These are phyloP conservation scores for Poeciliopsis presidionis DNA, from an alignment of 2,797 vertebrate species.

Conservation along the genomic window DNA sequence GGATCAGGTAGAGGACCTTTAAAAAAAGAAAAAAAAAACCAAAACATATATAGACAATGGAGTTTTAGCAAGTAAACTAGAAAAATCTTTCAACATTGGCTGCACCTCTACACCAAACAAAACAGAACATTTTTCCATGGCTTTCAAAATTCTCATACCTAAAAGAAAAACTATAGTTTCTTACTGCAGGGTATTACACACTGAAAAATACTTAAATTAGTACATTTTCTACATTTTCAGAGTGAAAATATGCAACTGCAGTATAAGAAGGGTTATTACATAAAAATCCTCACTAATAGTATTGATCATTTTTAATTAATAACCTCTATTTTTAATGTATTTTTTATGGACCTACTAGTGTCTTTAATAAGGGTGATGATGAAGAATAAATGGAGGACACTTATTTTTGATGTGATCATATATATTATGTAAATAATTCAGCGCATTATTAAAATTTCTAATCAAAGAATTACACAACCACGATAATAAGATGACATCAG, in stretches of 20 bases:
- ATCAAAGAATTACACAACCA: background rate
- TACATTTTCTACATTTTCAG: background rate
- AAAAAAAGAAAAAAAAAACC: constrained; percentile 7
- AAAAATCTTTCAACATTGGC: background rate
- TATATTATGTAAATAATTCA: background rate
- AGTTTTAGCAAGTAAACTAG: background rate
- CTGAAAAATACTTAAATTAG: background rate
- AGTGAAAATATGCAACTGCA: background rate
- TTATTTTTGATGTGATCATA: background rate
- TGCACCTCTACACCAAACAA: background rate
- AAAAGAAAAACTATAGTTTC: background rate
- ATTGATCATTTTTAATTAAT: background rate
- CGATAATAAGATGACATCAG: background rate
- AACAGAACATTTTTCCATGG: background rate
- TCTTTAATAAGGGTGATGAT: background rate
- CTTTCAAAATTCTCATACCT: background rate
- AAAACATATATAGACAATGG: too few relatives aligned
- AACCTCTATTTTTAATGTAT: background rate
- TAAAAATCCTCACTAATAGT: background rate
- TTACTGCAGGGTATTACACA: background rate
- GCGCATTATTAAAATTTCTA: background rate
- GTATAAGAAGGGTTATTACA: background rate
- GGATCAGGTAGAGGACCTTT: constrained; percentile 88
- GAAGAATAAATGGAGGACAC: background rate
- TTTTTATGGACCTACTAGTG: background rate